A percentile compares a stretch with the other conserved stretches of the same genome.
Conservation (phyloP, 2,797 vertebrate genomes). For the Rhincodon typus region DNA sequence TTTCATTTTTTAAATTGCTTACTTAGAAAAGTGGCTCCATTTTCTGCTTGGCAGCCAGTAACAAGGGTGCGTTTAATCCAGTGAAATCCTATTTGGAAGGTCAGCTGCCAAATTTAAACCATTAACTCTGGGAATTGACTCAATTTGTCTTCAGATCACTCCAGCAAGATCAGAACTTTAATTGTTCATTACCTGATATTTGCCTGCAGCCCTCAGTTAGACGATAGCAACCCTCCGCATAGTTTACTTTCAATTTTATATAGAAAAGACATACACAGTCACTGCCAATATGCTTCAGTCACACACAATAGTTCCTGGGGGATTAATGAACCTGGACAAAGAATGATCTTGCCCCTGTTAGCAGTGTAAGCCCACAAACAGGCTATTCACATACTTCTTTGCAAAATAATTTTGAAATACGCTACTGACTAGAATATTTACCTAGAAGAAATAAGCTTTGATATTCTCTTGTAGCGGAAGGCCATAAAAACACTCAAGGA, state of each 20-base stretch:
- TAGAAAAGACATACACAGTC: background rate
- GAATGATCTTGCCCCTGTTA: background rate
- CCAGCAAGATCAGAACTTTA: background rate
- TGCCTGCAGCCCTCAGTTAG: background rate
- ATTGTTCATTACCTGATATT: background rate
- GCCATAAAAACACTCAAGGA: background rate
- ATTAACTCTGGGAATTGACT: background rate
- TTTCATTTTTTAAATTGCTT: background rate
- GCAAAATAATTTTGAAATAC: background rate
- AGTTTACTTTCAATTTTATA: background rate
- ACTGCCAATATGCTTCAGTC: background rate
- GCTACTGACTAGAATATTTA: background rate
- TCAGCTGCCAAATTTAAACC: background rate
- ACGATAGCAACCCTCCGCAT: background rate
- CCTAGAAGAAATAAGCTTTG: background rate
- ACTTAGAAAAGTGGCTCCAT: background rate
- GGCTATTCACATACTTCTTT: background rate
- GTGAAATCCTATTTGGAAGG: constrained; percentile 39
- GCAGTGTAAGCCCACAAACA: background rate
- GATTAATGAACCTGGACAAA: background rate
- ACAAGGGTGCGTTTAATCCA: constrained; percentile 32
- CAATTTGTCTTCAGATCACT: background rate
- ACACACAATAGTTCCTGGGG: background rate
- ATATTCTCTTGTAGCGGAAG: background rate
- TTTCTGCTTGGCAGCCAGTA: constrained; percentile 15